Evolutionary conservation across 1,140 invertebrate species (phyloP).

Genomic region (Aphis craccivora): DNA sequence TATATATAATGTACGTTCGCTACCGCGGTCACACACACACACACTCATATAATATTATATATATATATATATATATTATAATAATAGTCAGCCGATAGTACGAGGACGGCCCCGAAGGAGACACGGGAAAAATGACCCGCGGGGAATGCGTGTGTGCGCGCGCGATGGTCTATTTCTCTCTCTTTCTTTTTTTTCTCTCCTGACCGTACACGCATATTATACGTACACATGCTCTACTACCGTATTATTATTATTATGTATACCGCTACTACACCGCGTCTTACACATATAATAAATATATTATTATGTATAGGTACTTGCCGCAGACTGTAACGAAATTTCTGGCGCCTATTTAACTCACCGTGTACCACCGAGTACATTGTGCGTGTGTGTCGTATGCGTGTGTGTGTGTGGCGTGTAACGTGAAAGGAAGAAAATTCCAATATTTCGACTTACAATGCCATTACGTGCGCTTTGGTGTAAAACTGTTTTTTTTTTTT

Average conservation of each 20-base stretch:
- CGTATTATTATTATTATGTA: slow-evolving; percentile 19
- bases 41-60: background rate
- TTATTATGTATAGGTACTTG: background rate
- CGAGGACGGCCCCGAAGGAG: background rate
- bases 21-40: slow-evolving; percentile 43
- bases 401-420: background rate
- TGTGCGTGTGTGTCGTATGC: slow-evolving; percentile 12
- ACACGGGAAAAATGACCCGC: slow-evolving; percentile 25
- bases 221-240: background rate
- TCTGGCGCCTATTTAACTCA: slow-evolving; percentile 57
- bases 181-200: background rate
- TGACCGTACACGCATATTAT: slow-evolving; percentile 1
- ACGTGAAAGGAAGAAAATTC: slow-evolving; percentile 41
- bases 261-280: background rate
- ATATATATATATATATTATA: background rate
- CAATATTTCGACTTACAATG: slow-evolving; percentile 15
- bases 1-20: background rate
- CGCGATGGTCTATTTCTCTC: background rate
- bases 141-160: background rate
- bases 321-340: slow-evolving; percentile 57
- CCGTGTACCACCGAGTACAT: slow-evolving; percentile 18
- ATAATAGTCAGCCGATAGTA: slow-evolving; percentile 4
- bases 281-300: background rate
- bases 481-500: background rate
- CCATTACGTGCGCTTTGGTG: slow-evolving; percentile 24